Evolutionary conservation across 2,797 vertebrate genomes (phyloP).

Genomic region (Loris lydekkerianus): DNA sequence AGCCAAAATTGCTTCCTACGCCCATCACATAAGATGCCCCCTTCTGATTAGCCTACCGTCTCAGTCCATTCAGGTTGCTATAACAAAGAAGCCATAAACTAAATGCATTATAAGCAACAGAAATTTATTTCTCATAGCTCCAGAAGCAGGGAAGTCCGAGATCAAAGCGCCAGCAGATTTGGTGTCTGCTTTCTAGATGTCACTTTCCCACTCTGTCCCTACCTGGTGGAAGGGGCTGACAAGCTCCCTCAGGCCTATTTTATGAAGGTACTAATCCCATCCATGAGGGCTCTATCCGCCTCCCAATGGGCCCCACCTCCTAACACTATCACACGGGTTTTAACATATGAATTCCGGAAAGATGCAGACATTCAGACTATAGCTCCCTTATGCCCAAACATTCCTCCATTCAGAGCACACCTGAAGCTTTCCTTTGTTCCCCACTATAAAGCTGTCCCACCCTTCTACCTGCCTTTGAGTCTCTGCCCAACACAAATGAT

Average conservation of each 20-base stretch:
- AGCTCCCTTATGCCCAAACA: background rate
- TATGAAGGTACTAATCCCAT: background rate
- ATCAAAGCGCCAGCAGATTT: background rate
- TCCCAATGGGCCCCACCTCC: background rate
- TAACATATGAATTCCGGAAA: background rate
- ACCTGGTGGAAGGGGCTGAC: background rate
- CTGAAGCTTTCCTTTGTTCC: background rate
- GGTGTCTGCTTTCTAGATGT: background rate
- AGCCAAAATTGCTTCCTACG: background rate
- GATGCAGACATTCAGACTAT: background rate
- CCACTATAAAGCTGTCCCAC: background rate
- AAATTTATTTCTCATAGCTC: background rate
- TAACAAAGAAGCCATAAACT: background rate
- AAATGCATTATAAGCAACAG: background rate
- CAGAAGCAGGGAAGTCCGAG: background rate
- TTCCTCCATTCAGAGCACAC: background rate
- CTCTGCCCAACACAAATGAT: background rate
- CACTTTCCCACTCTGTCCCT: background rate
- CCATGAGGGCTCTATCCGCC: background rate
- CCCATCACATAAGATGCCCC: background rate
- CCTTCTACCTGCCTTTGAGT: background rate
- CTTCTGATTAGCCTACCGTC: background rate
- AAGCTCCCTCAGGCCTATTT: background rate
- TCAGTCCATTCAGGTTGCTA: background rate
- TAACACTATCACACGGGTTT: background rate